Evolutionary conservation across 1,140 invertebrate genomes (phyloP).

Genomic region (Temnothorax nylanderi): DNA sequence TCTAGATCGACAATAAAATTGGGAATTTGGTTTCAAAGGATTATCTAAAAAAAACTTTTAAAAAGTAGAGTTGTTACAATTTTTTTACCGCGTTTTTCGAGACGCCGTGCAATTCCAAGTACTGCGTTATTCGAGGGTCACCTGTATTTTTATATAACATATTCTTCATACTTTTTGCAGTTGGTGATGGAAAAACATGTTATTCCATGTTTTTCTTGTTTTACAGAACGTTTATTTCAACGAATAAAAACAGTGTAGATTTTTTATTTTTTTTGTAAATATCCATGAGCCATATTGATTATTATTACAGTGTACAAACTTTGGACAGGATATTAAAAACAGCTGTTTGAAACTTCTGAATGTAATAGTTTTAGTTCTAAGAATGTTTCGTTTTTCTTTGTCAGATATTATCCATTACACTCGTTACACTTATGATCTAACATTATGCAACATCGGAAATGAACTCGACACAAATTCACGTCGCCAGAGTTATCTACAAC

Average conservation of each 20-base stretch:
- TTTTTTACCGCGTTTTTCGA: too few species aligned
- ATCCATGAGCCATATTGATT: not conserved
- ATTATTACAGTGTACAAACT: not conserved
- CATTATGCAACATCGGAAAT: not conserved
- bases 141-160: not conserved
- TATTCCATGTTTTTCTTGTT: conserved; percentile 16
- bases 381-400: not conserved
- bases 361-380: not conserved
- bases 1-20: too few species aligned
- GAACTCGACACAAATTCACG: not conserved
- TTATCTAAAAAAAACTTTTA: too few species aligned
- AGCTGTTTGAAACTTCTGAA: not conserved
- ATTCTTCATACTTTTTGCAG: not conserved
- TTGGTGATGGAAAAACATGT: not conserved
- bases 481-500: not conserved
- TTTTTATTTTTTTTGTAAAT: not conserved
- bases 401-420: not conserved
- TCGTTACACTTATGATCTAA: not conserved
- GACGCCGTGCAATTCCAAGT: too few species aligned
- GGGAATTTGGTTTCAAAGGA: too few species aligned
- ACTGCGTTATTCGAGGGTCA: too few species aligned
- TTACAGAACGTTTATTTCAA: conserved; percentile 14
- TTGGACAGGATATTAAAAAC: not conserved
- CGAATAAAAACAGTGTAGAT: not conserved
- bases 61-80: too few species aligned